Evolutionary conservation across 2,797 vertebrate species (phyloP), one percentile per base, ranked within the genome.

Genomic region (Myoxocephalus aenaeus): DNA sequence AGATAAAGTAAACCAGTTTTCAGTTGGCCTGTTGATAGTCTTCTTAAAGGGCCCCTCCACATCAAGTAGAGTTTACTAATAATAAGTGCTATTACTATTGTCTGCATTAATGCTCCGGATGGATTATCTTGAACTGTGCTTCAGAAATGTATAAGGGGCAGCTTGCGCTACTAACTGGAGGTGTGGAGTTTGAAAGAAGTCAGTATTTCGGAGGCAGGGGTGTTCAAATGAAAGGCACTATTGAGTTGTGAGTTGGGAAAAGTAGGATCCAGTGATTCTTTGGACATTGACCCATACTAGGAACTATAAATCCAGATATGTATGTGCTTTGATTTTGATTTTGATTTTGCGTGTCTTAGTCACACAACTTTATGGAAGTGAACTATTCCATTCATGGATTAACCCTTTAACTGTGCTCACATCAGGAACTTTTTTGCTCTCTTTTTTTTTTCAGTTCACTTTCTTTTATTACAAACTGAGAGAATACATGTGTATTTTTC

Each of bases 1-100:
- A 44, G 42, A 75, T 57, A 44, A n/a, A 20, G 18, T 3, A 20
- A 50, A 50, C 8, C 18, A 36, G 48, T 59, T 71, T 83, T 77
- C 27, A 46, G 2, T 57, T 56, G 62, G 32, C 65, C 48, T 65
- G 36, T 29, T 54, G 63, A 14, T 46, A 70, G 51, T 29, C n/a
- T 15, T 78, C 62, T 7, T 15, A 58, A 65, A 73, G 38, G 13
- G 22, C 9, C 53, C 57, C 40, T 34, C 17, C 36, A 34, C n/a
- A 27, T 10, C 1, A 48, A 59, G 32, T 58, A 40, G n/a, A 44
- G 4, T 65, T 20, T 32, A 58, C 25, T 42, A 14, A 42, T 42
- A 14, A 14, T 32, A 3, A 14, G 10, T 42, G 6, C 13, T 27
- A 12, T 10, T 62, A 61, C 8, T 61, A 25, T 11, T 69, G 27